Percentiles rank a stretch among this genome's conserved stretches.
phyloP scores from a whole-genome alignment of 2,797 vertebrate species.

The Ara ararauna region DNA sequence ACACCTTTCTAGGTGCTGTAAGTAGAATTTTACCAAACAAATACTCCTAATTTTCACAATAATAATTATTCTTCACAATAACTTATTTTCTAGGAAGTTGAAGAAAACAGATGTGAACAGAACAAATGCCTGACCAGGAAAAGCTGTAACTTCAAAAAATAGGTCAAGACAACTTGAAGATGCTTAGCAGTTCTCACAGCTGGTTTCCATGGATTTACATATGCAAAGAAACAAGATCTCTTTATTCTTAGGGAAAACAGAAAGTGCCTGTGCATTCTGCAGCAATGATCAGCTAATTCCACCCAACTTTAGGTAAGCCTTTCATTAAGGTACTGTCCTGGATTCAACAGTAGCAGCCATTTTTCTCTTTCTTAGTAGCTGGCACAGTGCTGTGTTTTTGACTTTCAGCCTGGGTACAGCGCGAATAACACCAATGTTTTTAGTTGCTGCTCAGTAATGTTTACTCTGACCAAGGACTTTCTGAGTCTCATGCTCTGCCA shows the following conservation, averaged over 20 bases:
- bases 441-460: too few relatives aligned
- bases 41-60: background rate
- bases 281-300: background rate
- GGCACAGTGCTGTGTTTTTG: too few relatives aligned
- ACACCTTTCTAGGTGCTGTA: background rate
- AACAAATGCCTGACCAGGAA: background rate
- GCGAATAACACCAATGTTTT: too few relatives aligned
- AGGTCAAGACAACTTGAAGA: background rate
- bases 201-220: background rate
- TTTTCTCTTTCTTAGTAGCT: too few relatives aligned
- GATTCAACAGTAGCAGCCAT: too few relatives aligned
- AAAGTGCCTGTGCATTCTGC: background rate
- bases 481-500: too few relatives aligned
- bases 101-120: background rate
- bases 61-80: background rate
- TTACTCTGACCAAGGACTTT: too few relatives aligned
- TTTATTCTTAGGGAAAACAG: background rate
- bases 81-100: background rate
- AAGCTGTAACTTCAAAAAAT: background rate
- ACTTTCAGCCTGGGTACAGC: too few relatives aligned
- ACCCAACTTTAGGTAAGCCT: background rate
- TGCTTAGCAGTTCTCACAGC: background rate
- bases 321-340: background rate
- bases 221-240: fast-evolving
- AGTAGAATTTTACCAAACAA: background rate